phyloP scores from a whole-genome alignment of 2,888 invertebrate genomes.

The Aphelenchoides bicaudatus region DNA sequence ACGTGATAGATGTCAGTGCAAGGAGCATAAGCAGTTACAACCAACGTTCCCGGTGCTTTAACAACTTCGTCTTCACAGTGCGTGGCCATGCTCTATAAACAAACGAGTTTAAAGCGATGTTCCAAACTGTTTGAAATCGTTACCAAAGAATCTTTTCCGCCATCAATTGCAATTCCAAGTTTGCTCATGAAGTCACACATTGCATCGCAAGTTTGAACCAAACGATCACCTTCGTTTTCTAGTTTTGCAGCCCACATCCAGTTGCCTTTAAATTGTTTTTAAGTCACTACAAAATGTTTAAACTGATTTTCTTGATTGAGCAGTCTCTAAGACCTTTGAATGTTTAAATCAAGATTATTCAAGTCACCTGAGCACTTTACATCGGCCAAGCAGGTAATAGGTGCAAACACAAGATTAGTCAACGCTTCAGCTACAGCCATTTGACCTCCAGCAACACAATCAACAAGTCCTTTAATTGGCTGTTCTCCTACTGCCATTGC shows the following conservation, averaged over 20 bases:
- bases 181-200: conserved; percentile 79
- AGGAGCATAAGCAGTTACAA: conserved; percentile 91
- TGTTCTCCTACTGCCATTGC: conserved; percentile 95
- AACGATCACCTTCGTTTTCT: conserved; percentile 81
- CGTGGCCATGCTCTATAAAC: conserved; percentile 97
- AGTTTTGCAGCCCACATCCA: conserved; percentile 99
- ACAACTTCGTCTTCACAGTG: conserved; percentile 25
- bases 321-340: no score
- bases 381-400: conserved; percentile 68
- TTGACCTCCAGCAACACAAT: conserved; percentile 80
- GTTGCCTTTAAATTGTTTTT: no score
- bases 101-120: no score
- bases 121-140: no score
- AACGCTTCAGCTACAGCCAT: conserved; percentile 91
- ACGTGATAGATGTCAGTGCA: conserved; percentile 80
- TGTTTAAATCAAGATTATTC: no score
- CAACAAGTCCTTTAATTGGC: conserved; percentile 69
- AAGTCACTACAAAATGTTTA: no score
- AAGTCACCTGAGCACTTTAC: conserved; percentile 96
- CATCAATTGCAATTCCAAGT: conserved; percentile 85
- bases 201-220: conserved; percentile 81
- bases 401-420: conserved; percentile 81
- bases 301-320: no score
- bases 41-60: conserved; percentile 75
- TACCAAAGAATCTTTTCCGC: conserved; percentile 93